phyloP scores from a whole-genome alignment of 2,888 invertebrate species.

The Zaprionus bogoriensis region DNA sequence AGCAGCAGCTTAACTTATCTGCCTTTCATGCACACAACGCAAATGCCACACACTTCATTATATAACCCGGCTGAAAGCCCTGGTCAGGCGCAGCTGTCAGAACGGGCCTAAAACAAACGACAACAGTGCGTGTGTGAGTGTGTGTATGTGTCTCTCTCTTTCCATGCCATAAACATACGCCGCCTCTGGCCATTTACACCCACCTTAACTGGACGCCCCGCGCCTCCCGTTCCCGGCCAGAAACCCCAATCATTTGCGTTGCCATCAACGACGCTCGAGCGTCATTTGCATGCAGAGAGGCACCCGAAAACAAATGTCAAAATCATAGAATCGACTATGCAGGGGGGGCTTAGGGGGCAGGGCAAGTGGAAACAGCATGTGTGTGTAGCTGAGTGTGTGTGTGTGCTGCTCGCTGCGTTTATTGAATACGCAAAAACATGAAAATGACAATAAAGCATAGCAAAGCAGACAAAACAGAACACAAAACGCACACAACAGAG shows the following conservation, averaged over 20 bases:
- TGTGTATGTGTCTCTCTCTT: constrained; percentile 8
- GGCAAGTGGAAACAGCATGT: background rate
- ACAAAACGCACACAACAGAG: constrained; percentile 6
- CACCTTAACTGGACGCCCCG: background rate
- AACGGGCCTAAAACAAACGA: constrained; percentile 41
- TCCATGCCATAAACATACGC: constrained; percentile 21
- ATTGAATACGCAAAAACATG: constrained; percentile 76
- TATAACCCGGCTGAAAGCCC: constrained; percentile 34
- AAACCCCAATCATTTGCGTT: constrained; percentile 39
- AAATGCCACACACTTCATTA: constrained; percentile 49
- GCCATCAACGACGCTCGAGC: constrained; percentile 56
- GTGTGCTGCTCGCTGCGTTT: constrained; percentile 45
- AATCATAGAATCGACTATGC: constrained; percentile 64
- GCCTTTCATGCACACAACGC: constrained; percentile 4
- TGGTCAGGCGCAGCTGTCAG: constrained; percentile 45
- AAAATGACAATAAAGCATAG: constrained; percentile 61
- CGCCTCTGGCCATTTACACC: constrained; percentile 1
- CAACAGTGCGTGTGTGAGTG: constrained; percentile 5
- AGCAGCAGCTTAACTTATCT: constrained; percentile 40
- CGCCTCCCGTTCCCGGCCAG: background rate
- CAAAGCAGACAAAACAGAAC: constrained; percentile 16
- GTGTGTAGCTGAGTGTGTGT: constrained; percentile 12
- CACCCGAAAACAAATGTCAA: constrained; percentile 73
- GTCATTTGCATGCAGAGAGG: constrained; percentile 73
- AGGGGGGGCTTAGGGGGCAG: background rate